phyloP scores from a whole-genome alignment of 2,797 vertebrate genomes.

The Phalloptychus januarius region DNA sequence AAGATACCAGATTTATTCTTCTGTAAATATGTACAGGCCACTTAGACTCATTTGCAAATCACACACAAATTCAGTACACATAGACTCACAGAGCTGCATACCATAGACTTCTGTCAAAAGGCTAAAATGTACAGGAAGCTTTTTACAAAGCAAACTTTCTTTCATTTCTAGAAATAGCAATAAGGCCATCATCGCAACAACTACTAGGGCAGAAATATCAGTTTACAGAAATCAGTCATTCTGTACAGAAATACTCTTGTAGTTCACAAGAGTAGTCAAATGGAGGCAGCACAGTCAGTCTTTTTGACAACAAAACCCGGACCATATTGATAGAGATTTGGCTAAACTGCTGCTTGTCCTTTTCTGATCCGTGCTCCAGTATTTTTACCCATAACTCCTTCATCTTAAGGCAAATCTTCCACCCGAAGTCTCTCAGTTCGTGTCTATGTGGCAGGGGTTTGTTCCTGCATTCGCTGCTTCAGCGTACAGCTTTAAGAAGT shows the following conservation, averaged over 20 bases:
- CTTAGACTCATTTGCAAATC: slow-evolving; percentile 43
- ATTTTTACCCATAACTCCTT: slow-evolving; percentile 4
- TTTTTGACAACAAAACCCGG: background rate
- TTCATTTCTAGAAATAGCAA: slow-evolving; percentile 56
- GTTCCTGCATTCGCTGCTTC: slow-evolving; percentile 81
- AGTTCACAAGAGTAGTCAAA: slow-evolving; percentile 12
- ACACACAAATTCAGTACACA: slow-evolving; percentile 36
- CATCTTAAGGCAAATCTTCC: background rate
- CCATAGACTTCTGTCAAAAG: slow-evolving; percentile 76
- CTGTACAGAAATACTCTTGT: slow-evolving; percentile 18
- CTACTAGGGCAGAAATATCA: slow-evolving; percentile 30
- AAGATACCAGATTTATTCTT: slow-evolving; percentile 35
- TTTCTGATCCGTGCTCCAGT: slow-evolving; percentile 7
- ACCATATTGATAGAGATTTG: background rate
- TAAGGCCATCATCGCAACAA: slow-evolving; percentile 38
- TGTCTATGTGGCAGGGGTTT: slow-evolving; percentile 89
- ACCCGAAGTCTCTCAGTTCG: slow-evolving; percentile 70
- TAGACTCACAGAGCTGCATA: slow-evolving; percentile 75
- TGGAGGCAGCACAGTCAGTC: slow-evolving; percentile 8
- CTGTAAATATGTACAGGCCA: slow-evolving; percentile 45
- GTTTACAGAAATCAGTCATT: slow-evolving; percentile 27
- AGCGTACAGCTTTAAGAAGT: slow-evolving; percentile 89
- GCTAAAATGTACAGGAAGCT: slow-evolving; percentile 77
- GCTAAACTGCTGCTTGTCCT: background rate
- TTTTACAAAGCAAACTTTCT: slow-evolving; percentile 78